phyloP scores from a whole-genome alignment of 2,113 vertebrate genomes.

The Xiphophorus couchianus region DNA sequence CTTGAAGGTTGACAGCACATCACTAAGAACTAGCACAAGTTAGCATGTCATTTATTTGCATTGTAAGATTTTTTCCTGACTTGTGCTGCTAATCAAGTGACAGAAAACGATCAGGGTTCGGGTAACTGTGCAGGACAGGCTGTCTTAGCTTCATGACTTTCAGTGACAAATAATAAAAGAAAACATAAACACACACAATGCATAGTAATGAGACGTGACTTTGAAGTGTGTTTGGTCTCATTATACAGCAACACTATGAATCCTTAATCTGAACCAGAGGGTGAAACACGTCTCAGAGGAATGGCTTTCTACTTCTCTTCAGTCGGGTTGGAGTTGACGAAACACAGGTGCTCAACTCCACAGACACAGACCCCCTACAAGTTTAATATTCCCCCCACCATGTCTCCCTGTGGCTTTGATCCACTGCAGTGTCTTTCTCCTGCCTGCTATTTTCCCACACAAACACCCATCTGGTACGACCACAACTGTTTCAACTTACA shows the following conservation, averaged over 20 bases:
- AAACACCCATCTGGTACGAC: neutral
- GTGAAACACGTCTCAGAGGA: neutral
- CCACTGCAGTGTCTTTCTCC: neutral
- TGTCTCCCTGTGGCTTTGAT: neutral
- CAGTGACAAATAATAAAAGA: constrained; percentile 1
- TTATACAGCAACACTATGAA: neutral
- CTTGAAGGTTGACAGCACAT: neutral
- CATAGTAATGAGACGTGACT: constrained; percentile 9
- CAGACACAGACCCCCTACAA: neutral
- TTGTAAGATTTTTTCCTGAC: neutral
- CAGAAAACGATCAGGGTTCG: neutral
- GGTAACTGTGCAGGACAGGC: neutral
- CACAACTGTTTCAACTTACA: neutral
- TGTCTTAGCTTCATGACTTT: neutral
- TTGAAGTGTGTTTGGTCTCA: neutral
- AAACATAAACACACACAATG: neutral
- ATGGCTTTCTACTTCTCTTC: neutral
- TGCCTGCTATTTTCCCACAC: neutral
- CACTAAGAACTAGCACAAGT: neutral
- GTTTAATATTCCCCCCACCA: neutral
- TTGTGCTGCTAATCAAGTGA: neutral
- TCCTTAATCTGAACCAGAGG: constrained; percentile 1
- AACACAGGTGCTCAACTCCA: neutral
- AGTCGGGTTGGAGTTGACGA: neutral
- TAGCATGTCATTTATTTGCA: neutral